Evolutionary conservation across 1,140 invertebrate genomes (phyloP).

Genomic region (Trichogramma pretiosum): DNA sequence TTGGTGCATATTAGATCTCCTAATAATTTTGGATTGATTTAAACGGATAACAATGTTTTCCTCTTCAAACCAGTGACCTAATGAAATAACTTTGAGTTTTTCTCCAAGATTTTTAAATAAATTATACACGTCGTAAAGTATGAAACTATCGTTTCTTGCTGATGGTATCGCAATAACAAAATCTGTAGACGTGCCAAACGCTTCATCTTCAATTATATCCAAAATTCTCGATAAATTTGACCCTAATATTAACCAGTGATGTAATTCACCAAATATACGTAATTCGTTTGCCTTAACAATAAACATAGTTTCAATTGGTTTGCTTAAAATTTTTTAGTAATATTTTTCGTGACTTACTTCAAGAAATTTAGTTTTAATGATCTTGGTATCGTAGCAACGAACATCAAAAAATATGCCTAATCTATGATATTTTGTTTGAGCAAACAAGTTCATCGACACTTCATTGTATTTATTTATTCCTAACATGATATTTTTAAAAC

Average conservation of each 20-base stretch:
- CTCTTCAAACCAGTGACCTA: neutral
- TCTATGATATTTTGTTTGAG: neutral
- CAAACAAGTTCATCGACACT: neutral
- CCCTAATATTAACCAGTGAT: neutral
- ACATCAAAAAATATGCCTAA: slow-evolving; percentile 10
- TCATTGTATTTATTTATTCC: neutral
- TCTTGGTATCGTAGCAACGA: slow-evolving; percentile 6
- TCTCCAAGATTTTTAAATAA: neutral
- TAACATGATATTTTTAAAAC: neutral
- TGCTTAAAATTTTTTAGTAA: too few species aligned
- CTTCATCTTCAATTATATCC: neutral
- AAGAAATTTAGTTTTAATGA: too few species aligned
- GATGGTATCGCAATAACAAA: neutral
- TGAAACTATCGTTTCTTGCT: neutral
- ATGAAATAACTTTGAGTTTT: neutral
- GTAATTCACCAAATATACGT: neutral
- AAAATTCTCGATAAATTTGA: neutral
- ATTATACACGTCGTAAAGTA: neutral
- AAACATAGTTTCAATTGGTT: too few species aligned
- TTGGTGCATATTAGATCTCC: neutral
- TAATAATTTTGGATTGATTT: neutral
- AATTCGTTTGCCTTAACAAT: too few species aligned
- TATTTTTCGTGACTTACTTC: too few species aligned
- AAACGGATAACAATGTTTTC: neutral
- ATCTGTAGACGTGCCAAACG: neutral